Evolutionary conservation across 2,797 vertebrate species (phyloP), one percentile per base, ranked within the genome.

Genomic region (Heliangelus exortis): DNA sequence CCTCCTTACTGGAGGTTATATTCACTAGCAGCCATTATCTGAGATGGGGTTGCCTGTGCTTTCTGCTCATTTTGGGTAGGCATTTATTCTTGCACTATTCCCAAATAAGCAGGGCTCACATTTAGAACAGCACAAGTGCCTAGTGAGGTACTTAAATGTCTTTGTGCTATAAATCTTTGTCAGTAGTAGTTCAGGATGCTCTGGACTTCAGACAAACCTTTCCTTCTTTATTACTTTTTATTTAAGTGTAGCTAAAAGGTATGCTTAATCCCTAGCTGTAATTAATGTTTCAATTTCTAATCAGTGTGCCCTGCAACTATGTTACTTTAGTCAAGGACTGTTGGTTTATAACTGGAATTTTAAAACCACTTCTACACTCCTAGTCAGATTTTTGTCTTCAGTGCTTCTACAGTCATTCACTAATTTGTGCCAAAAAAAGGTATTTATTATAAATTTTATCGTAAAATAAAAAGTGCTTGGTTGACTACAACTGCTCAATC

Each of bases 341-440:
- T 57, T 90, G 57, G 17, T 95, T 86, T 81, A 55, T 39, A 91
- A 41, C 15, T 22, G 67, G 63, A 91, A 68, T 84, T 95, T 95
- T 87, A 82, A 67, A 90, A 73, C 83, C 55, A n/a, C 55, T 86
- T 82, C 28, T 87, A 76, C 17, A 29, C 53, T 50, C 1, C 28
- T 87, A 91, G 54, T 63, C 69, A 76, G 93, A 90, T 89, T 82
- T 81, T 93, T 87, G 86, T 88, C 83, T 93, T 88, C 66, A 53
- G 12, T 50, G 48, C 41, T 92, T 73, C 81, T 88, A 55, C 51
- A 80, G 26, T 68, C 18, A 36, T 63, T 66, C 66, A 69, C 15
- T 87, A 74, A 72, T 81, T 86, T 87, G 43, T 95, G 78, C 87
- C 86, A 93, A 61, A 79, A 77, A 71, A 69, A 65, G 10, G 15